Conservation (phyloP, 2,888 invertebrate genomes). For the Blera fallax region DNA sequence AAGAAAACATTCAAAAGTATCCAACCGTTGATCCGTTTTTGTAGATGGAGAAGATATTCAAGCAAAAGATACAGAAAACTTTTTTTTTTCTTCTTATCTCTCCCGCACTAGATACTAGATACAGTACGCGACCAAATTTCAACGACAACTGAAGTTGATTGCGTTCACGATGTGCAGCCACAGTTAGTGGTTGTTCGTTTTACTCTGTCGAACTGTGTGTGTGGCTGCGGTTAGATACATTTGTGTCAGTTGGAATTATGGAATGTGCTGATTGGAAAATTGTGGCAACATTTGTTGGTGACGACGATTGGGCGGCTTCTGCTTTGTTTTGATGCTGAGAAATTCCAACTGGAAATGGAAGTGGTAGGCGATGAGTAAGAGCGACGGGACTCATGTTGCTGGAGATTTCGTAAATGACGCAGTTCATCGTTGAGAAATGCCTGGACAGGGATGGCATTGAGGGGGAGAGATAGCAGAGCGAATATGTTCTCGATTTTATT, state of each 20-base stretch:
- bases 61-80: background rate
- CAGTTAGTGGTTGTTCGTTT: constrained; percentile 66
- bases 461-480: background rate
- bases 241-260: constrained; percentile 49
- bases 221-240: constrained; percentile 41
- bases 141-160: constrained; percentile 65
- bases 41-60: background rate
- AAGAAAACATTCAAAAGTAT: constrained; percentile 3
- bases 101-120: constrained; percentile 20
- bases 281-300: constrained; percentile 38
- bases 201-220: constrained; percentile 41
- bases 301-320: background rate
- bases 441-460: background rate
- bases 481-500: too few species aligned
- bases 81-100: background rate
- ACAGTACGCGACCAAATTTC: constrained; percentile 64
- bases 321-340: background rate
- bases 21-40: constrained; percentile 4
- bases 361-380: background rate
- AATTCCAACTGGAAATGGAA: constrained; percentile 18
- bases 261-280: constrained; percentile 32
- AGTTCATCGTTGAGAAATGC: background rate
- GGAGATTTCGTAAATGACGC: background rate
- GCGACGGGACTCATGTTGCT: constrained; percentile 17
- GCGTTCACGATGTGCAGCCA: constrained; percentile 49